A percentile compares a stretch with the other conserved stretches of the same genome.
phyloP scores from a whole-genome alignment of 2,888 invertebrate species.

The Drosophila rellima region DNA sequence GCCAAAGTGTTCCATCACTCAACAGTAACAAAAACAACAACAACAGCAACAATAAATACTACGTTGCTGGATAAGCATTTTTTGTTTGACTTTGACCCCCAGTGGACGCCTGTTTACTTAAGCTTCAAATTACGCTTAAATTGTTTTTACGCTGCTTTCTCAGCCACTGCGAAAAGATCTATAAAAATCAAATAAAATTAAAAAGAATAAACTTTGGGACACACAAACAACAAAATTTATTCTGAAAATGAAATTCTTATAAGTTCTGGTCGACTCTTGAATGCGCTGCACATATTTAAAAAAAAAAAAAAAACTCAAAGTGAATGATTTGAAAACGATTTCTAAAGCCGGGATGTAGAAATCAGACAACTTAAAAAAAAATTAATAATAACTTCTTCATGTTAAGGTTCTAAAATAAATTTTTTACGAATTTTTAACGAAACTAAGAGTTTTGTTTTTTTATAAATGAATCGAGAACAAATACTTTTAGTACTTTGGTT shows the following conservation, averaged over 20 bases:
- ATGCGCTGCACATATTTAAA: conserved; percentile 23
- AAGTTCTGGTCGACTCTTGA: conserved; percentile 23
- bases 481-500: neutral
- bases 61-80: conserved; percentile 14
- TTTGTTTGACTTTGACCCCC: conserved; percentile 44
- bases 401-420: too few relatives aligned
- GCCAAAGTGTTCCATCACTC: conserved; percentile 72
- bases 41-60: conserved; percentile 16
- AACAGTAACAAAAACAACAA: conserved; percentile 37
- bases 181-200: conserved; percentile 21
- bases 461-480: too few relatives aligned
- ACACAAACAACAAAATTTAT: conserved; percentile 14
- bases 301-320: too few relatives aligned
- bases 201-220: conserved; percentile 38
- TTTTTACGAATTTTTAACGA: too few relatives aligned
- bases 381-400: too few relatives aligned
- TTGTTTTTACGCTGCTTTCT: conserved; percentile 71
- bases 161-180: conserved; percentile 45
- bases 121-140: conserved; percentile 77
- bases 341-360: too few relatives aligned
- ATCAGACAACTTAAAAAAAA: too few relatives aligned
- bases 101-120: conserved; percentile 63
- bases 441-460: too few relatives aligned
- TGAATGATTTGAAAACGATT: too few relatives aligned
- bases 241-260: neutral